Evolutionary conservation across 2,888 invertebrate species (phyloP).

Genomic region (Chromoteleia sp.): DNA sequence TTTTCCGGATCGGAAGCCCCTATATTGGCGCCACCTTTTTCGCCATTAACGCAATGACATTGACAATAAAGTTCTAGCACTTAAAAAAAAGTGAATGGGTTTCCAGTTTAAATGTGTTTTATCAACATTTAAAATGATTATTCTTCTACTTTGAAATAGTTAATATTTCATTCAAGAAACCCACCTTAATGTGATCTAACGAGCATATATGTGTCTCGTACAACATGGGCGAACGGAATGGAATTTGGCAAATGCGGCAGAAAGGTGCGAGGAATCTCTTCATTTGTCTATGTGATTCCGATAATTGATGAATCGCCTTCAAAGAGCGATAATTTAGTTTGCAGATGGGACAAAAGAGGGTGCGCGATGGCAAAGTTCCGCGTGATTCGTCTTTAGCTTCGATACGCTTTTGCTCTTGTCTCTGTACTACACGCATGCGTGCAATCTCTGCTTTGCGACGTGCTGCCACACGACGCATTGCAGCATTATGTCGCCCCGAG

Average conservation of each 20-base stretch:
- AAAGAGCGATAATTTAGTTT: constrained; percentile 91
- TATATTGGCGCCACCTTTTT: too few relatives aligned
- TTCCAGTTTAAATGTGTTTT: too few relatives aligned
- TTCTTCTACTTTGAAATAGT: too few relatives aligned
- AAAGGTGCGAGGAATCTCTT: constrained; percentile 93
- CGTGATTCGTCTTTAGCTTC: constrained; percentile 89
- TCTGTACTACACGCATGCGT: constrained; percentile 92
- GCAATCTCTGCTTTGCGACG: constrained; percentile 90
- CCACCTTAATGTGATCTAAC: constrained; percentile 92
- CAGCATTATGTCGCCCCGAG: constrained; percentile 89
- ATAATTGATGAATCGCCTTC: constrained; percentile 91
- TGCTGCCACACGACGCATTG: constrained; percentile 90
- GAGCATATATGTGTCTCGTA: constrained; percentile 94
- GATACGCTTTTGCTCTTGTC: constrained; percentile 91
- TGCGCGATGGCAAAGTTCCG: constrained; percentile 86
- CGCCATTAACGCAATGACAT: too few relatives aligned
- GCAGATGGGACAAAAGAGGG: constrained; percentile 91
- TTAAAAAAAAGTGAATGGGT: too few relatives aligned
- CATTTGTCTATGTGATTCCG: constrained; percentile 93
- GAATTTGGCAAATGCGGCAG: constrained; percentile 91
- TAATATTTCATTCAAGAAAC: too few relatives aligned
- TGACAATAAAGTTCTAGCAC: too few relatives aligned
- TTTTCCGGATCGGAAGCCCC: too few relatives aligned
- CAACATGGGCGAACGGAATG: constrained; percentile 93
- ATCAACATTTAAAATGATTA: too few relatives aligned